Percentiles rank a stretch among this genome's conserved stretches.
Conservation (phyloP, 1,140 invertebrate species). For the Apocrypta bakeri region DNA sequence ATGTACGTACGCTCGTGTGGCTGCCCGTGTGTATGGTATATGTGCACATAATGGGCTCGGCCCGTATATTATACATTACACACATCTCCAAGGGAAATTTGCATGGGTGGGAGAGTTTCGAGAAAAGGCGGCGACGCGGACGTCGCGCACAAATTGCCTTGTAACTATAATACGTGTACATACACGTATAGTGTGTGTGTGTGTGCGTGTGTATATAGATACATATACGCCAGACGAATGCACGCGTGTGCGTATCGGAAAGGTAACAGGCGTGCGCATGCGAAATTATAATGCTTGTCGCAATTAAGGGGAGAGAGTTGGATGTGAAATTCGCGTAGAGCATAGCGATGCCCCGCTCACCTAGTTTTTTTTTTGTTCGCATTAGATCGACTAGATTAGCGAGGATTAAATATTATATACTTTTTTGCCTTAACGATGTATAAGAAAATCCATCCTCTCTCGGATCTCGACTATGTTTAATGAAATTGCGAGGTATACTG, state of each 20-base stretch:
- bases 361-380: neutral
- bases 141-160: conserved; percentile 19
- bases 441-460: neutral
- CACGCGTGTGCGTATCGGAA: too few species aligned
- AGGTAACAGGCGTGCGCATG: too few species aligned
- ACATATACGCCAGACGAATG: too few species aligned
- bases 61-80: neutral
- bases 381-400: neutral
- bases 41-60: too few species aligned
- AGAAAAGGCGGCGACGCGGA: neutral
- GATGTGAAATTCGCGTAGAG: neutral
- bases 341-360: neutral
- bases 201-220: neutral
- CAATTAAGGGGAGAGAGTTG: neutral
- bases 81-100: conserved; percentile 18
- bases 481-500: neutral
- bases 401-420: neutral
- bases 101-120: conserved; percentile 29
- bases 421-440: neutral
- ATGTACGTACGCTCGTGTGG: too few species aligned
- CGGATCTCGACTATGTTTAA: neutral
- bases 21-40: too few species aligned
- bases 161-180: conserved; percentile 21
- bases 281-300: neutral
- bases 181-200: conserved; percentile 8